These are phyloP conservation scores for Oxyruncus cristatus DNA, from an alignment of 2,113 vertebrate species.

Conservation along the genomic window DNA sequence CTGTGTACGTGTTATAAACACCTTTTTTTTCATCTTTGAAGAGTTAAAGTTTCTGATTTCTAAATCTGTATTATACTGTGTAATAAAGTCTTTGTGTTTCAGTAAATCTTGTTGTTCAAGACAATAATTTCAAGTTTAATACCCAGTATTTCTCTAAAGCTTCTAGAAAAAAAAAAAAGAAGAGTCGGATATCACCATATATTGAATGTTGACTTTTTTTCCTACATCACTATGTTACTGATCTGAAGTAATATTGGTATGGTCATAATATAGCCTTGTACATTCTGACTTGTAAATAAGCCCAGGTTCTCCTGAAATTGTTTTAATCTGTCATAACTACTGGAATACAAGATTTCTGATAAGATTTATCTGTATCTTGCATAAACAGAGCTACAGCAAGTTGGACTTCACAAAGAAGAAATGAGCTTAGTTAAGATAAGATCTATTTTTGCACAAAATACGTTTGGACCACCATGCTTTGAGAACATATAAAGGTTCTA, in stretches of 20 bases:
- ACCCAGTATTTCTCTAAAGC: background rate
- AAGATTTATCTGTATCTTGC: background rate
- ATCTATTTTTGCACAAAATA: background rate
- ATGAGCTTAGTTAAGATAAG: background rate
- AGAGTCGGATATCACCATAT: background rate
- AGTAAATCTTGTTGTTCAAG: background rate
- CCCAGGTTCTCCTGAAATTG: background rate
- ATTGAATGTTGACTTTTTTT: background rate
- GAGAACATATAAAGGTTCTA: background rate
- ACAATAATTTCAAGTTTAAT: background rate
- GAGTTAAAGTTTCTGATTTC: background rate
- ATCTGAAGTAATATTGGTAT: background rate
- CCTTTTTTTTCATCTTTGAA: background rate
- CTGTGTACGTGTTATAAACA: background rate
- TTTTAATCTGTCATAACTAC: background rate
- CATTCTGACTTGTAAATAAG: background rate
- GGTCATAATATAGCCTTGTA: background rate
- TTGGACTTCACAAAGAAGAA: background rate
- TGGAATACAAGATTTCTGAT: background rate
- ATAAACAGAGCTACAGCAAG: background rate
- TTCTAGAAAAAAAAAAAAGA: background rate
- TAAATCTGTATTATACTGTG: background rate
- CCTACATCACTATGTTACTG: background rate
- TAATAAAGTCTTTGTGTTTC: background rate
- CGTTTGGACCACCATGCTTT: background rate